Conservation (phyloP, 2,797 vertebrate species). For the Manis javanica region DNA sequence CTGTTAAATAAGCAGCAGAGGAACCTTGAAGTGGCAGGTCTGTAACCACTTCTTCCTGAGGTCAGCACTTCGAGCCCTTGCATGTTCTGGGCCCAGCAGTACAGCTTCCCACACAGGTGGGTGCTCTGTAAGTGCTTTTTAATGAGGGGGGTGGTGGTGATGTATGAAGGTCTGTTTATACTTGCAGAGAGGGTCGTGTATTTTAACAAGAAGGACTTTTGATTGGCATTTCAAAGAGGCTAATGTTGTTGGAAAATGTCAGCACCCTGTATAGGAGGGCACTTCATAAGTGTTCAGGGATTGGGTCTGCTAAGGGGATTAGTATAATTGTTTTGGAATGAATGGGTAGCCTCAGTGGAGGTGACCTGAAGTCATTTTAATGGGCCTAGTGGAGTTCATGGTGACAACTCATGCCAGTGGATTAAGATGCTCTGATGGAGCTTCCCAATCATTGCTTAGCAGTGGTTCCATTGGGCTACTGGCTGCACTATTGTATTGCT, state of each 20-base stretch:
- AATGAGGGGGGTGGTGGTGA: constrained; percentile 78
- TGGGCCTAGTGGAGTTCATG: constrained; percentile 69
- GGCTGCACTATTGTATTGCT: constrained; percentile 64
- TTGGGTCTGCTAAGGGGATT: constrained; percentile 80
- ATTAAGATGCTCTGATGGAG: constrained; percentile 77
- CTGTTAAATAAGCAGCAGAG: constrained; percentile 64
- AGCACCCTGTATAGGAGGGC: constrained; percentile 79
- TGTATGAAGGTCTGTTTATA: constrained; percentile 80
- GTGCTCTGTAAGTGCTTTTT: constrained; percentile 81
- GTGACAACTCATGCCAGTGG: constrained; percentile 76
- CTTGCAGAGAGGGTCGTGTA: constrained; percentile 78
- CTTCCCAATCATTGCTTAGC: constrained; percentile 64
- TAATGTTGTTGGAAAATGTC: constrained; percentile 82
- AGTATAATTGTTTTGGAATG: constrained; percentile 82
- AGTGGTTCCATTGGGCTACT: constrained; percentile 54
- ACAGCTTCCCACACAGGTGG: constrained; percentile 63
- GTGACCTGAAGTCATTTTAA: constrained; percentile 82
- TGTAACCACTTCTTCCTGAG: constrained; percentile 48
- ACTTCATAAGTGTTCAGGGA: constrained; percentile 82
- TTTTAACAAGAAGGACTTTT: constrained; percentile 81
- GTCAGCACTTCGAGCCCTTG: constrained; percentile 58
- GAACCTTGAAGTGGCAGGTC: constrained; percentile 61
- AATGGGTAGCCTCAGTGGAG: constrained; percentile 77
- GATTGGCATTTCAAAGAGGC: constrained; percentile 82
- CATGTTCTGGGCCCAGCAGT: constrained; percentile 54